Conservation (phyloP, 2,888 invertebrate species). For the Pachliopta kotzebuea region DNA sequence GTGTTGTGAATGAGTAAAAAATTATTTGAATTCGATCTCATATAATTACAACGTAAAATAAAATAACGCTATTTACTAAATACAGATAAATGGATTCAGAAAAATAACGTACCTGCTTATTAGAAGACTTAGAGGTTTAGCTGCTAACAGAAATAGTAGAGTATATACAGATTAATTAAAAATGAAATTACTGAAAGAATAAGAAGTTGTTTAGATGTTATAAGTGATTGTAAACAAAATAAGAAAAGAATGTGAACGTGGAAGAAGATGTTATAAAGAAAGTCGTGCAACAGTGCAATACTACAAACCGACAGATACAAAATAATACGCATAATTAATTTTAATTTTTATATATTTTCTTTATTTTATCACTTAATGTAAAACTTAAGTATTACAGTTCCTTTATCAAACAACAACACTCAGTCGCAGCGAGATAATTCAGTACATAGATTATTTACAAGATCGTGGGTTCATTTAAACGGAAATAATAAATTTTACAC, state of each 20-base stretch:
- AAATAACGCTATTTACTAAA: not conserved
- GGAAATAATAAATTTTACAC: slow-evolving; percentile 44
- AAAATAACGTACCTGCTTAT: slow-evolving; percentile 43
- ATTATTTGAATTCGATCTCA: not conserved
- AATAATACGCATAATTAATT: slow-evolving; percentile 57
- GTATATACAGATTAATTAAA: slow-evolving; percentile 41
- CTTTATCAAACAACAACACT: slow-evolving; percentile 78
- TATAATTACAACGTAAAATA: not conserved
- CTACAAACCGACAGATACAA: slow-evolving; percentile 41
- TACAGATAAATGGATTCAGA: slow-evolving; percentile 18
- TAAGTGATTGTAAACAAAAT: slow-evolving; percentile 57
- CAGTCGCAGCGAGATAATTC: slow-evolving; percentile 74
- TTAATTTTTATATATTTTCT: slow-evolving; percentile 66
- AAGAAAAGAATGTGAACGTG: slow-evolving; percentile 52
- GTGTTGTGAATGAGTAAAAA: not conserved
- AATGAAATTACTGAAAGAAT: slow-evolving; percentile 48
- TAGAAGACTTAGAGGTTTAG: slow-evolving; percentile 36
- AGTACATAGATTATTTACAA: slow-evolving; percentile 73
- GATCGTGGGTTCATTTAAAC: slow-evolving; percentile 52
- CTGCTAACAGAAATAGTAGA: slow-evolving; percentile 42
- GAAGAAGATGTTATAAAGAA: slow-evolving; percentile 57
- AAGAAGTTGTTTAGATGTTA: slow-evolving; percentile 57
- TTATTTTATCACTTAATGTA: slow-evolving; percentile 80
- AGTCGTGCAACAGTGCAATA: slow-evolving; percentile 58
- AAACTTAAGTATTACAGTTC: slow-evolving; percentile 79